Evolutionary conservation across 2,797 vertebrate species (phyloP).

Genomic region (Discoglossus pictus): DNA sequence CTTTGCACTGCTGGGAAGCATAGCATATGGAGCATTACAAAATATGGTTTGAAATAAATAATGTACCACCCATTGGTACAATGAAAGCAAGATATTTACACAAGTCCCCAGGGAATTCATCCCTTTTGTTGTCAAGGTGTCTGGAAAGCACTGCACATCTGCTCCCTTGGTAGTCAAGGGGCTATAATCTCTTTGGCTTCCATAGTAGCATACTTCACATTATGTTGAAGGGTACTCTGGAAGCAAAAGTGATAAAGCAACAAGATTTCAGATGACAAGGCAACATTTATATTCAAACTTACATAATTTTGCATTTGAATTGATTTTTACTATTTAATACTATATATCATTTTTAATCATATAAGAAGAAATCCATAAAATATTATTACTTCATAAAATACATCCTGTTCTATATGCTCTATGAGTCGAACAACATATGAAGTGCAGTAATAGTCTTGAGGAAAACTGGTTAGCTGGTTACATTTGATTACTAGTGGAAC

Average conservation of each 20-base stretch:
- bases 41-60: conserved; percentile 31
- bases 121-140: background rate
- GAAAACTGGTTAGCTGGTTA: too few species aligned
- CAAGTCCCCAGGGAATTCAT: conserved; percentile 5
- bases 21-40: conserved; percentile 40
- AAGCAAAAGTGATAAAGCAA: conserved; percentile 3
- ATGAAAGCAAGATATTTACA: conserved; percentile 40
- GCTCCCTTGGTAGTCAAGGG: background rate
- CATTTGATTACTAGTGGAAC: too few species aligned
- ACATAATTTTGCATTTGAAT: too few species aligned
- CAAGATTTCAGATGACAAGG: too few species aligned
- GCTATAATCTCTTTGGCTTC: background rate
- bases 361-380: conserved; percentile 29
- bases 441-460: too few species aligned
- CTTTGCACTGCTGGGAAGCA: conserved; percentile 45
- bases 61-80: conserved; percentile 27
- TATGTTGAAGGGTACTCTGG: background rate
- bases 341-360: too few species aligned
- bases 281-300: too few species aligned
- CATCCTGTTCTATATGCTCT: conserved; percentile 13
- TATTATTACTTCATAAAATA: background rate
- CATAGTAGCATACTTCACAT: background rate
- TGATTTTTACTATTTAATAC: too few species aligned
- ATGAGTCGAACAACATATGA: too few species aligned
- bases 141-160: too few species aligned